Percentiles rank a stretch among this genome's conserved stretches.
Conservation (phyloP, 2,113 vertebrate species). For the Centropristis striata region DNA sequence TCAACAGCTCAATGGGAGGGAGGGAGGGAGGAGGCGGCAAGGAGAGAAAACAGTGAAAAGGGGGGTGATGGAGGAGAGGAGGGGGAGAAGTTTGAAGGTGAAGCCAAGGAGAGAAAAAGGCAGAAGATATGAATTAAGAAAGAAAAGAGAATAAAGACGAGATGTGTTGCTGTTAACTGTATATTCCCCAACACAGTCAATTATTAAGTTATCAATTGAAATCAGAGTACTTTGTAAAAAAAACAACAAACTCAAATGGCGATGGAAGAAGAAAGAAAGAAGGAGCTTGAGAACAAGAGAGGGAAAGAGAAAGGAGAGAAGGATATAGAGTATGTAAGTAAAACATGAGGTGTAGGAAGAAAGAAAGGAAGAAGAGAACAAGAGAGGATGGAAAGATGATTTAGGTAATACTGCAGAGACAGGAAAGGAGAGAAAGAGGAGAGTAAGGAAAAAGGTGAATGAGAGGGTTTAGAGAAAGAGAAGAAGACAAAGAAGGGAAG, state of each 20-base stretch:
- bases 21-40: background rate
- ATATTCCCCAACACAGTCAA: background rate
- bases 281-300: background rate
- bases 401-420: no score
- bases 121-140: background rate
- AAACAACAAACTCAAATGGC: background rate
- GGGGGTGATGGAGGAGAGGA: background rate
- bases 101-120: background rate
- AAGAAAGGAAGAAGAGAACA: no score
- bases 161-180: background rate
- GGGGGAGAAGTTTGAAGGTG: background rate
- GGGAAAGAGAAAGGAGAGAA: background rate
- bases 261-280: background rate
- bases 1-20: constrained; percentile 28
- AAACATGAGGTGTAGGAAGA: no score
- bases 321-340: no score
- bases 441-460: background rate
- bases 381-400: no score
- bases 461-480: no score
- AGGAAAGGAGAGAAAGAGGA: background rate
- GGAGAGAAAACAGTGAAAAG: background rate
- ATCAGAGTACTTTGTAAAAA: background rate
- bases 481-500: background rate
- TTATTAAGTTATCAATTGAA: background rate
- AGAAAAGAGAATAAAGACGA: background rate